phyloP scores from a whole-genome alignment of 2,113 vertebrate species.

The Parus major region DNA sequence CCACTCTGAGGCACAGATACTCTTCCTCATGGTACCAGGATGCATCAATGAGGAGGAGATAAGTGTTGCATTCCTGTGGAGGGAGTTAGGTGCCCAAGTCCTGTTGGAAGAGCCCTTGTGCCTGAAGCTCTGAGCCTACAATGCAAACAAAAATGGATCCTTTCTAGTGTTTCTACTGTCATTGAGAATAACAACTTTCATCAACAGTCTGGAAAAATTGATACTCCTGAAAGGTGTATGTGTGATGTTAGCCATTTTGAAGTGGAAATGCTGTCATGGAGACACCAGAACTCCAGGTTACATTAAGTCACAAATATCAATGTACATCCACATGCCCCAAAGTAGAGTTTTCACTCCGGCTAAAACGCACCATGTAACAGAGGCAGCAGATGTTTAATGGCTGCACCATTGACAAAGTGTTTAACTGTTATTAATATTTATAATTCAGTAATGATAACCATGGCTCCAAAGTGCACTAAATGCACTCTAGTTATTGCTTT shows the following conservation, averaged over 20 bases:
- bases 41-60: background rate
- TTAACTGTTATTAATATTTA: constrained; percentile 74
- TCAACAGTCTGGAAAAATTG: background rate
- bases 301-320: background rate
- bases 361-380: constrained; percentile 24
- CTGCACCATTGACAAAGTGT: constrained; percentile 56
- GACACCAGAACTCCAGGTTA: background rate
- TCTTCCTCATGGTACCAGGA: background rate
- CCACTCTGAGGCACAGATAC: background rate
- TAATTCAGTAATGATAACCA: constrained; percentile 59
- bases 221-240: background rate
- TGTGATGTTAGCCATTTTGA: background rate
- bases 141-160: background rate
- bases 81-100: background rate
- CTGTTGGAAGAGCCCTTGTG: background rate
- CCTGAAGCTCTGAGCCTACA: background rate
- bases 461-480: constrained; percentile 60
- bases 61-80: background rate
- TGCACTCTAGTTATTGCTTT: constrained; percentile 51
- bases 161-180: background rate
- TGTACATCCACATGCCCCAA: background rate
- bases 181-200: background rate
- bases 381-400: constrained; percentile 68
- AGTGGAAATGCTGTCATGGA: background rate
- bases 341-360: background rate